Evolutionary conservation across 2,113 vertebrate genomes (phyloP).

Genomic region (Agapornis roseicollis): DNA sequence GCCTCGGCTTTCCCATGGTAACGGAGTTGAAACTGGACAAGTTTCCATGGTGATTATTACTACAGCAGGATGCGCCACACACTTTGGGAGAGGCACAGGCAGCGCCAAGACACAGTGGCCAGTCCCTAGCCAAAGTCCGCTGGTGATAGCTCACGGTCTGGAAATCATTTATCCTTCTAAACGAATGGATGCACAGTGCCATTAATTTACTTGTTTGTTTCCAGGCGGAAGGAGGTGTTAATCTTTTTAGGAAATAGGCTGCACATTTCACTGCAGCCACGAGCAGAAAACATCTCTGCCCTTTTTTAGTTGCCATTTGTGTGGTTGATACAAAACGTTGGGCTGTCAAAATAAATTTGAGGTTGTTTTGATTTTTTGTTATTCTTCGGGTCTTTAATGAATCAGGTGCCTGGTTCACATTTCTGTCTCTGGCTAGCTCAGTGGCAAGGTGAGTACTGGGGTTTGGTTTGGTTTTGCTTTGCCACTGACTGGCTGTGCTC

Average conservation of each 20-base stretch:
- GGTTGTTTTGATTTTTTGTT: neutral
- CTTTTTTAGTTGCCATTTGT: neutral
- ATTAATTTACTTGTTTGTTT: neutral
- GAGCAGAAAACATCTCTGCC: neutral
- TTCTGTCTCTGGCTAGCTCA: neutral
- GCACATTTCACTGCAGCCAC: neutral
- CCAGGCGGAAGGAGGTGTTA: neutral
- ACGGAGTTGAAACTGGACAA: constrained; percentile 61
- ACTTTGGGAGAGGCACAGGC: neutral
- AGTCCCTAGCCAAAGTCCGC: neutral
- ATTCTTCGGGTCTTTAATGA: neutral
- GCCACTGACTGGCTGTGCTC: neutral
- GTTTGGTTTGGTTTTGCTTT: neutral
- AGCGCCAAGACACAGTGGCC: neutral
- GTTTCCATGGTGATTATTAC: constrained; percentile 70
- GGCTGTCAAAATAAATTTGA: neutral
- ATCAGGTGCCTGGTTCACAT: neutral
- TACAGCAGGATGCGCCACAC: constrained; percentile 17
- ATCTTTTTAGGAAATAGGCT: neutral
- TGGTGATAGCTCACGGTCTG: neutral
- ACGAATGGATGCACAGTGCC: neutral
- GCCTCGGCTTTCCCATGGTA: constrained; percentile 63
- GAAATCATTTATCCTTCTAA: neutral
- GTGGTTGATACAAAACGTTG: neutral
- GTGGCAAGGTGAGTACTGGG: accelerated